Percentiles rank a stretch among this genome's conserved stretches.
Evolutionary conservation across 2,888 invertebrate genomes (phyloP).

Genomic region (Carterocephalus palaemon): DNA sequence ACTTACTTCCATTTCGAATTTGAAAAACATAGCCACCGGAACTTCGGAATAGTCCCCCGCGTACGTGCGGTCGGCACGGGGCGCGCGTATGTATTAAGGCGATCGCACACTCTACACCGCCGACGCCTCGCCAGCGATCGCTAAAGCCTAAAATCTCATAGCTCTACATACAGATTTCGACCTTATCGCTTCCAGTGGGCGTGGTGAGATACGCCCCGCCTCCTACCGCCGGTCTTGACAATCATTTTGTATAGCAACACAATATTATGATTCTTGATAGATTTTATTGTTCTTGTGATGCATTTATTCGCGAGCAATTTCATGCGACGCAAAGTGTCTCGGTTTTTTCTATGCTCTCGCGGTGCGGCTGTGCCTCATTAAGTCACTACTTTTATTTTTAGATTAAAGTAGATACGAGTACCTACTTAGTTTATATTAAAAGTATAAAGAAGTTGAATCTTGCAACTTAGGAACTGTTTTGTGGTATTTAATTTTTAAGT

Average conservation of each 20-base stretch:
- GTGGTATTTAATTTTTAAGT: too few species aligned
- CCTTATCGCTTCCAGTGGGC: conserved; percentile 70
- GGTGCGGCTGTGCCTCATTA: conserved; percentile 20
- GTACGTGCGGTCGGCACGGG: conserved; percentile 68
- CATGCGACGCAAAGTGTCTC: conserved; percentile 33
- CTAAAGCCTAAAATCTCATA: conserved; percentile 68
- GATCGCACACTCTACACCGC: conserved; percentile 51
- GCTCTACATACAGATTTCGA: conserved; percentile 68
- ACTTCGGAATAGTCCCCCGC: conserved; percentile 44
- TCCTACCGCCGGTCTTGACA: conserved; percentile 66
- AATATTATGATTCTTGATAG: conserved; percentile 79
- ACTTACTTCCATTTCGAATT: conserved; percentile 79
- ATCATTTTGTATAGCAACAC: conserved; percentile 79
- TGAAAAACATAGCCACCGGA: conserved; percentile 36
- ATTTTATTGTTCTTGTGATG: conserved; percentile 75
- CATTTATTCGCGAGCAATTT: conserved; percentile 67
- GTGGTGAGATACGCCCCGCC: conserved; percentile 55
- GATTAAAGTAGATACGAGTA: not conserved
- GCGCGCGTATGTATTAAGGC: conserved; percentile 66
- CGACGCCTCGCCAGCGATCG: conserved; percentile 54
- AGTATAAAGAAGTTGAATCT: too few species aligned
- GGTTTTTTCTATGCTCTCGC: conserved; percentile 26
- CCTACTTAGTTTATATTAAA: too few species aligned
- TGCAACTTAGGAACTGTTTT: too few species aligned
- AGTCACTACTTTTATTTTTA: conserved; percentile 22